Conservation (phyloP, 2,888 invertebrate genomes). For the Creontiades dilutus region DNA sequence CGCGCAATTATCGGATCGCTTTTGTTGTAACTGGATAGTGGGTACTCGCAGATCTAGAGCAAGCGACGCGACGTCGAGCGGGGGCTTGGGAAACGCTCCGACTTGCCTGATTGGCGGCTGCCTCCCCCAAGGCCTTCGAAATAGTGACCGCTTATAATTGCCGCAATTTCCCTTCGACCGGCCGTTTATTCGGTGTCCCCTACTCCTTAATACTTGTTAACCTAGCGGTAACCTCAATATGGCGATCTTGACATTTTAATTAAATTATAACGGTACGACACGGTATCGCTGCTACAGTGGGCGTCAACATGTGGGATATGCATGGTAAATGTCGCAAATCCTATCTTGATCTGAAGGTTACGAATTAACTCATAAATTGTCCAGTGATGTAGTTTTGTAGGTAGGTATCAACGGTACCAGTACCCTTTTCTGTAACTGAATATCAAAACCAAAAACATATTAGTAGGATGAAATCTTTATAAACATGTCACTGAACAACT, state of each 20-base stretch:
- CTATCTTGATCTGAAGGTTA: too few relatives aligned
- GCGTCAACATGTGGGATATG: neutral
- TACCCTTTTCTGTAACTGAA: too few relatives aligned
- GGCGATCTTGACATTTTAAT: neutral
- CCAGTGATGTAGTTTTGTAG: too few relatives aligned
- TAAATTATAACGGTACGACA: neutral
- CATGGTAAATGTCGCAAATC: too few relatives aligned
- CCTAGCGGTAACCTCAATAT: neutral
- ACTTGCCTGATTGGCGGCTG: slow-evolving; percentile 14
- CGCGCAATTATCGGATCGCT: slow-evolving; percentile 13
- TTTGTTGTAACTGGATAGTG: neutral
- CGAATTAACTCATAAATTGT: too few relatives aligned
- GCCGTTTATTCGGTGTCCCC: neutral
- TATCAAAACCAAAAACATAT: too few relatives aligned
- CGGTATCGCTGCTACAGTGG: neutral
- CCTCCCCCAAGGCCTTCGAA: slow-evolving; percentile 15
- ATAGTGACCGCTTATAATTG: slow-evolving; percentile 2
- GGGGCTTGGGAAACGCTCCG: slow-evolving; percentile 7
- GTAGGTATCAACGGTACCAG: too few relatives aligned
- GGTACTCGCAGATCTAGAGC: neutral
- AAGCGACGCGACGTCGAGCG: neutral
- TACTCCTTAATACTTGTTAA: neutral
- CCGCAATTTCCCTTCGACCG: neutral
- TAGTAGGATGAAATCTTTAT: too few relatives aligned
- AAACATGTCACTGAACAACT: too few relatives aligned